Conservation (phyloP, 2,113 vertebrate species). For the Jaculus jaculus region DNA sequence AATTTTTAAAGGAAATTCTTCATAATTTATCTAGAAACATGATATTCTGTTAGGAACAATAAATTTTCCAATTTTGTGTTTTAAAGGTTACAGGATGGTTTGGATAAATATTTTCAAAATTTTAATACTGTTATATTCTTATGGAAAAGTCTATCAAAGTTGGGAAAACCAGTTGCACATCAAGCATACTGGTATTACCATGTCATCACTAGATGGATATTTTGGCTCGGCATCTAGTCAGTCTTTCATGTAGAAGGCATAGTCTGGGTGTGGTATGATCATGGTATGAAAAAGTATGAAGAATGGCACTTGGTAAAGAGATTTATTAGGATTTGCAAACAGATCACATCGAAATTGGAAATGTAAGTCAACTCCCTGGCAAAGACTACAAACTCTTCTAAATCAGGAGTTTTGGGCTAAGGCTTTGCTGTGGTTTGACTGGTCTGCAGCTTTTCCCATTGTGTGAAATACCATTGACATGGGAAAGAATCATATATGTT, state of each 20-base stretch:
- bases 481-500: not conserved
- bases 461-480: conserved; percentile 23
- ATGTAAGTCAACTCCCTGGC: not conserved
- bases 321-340: conserved; percentile 43
- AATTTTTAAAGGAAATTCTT: conserved; percentile 31
- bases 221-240: not conserved
- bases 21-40: conserved; percentile 28
- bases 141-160: conserved; percentile 52
- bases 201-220: conserved; percentile 33
- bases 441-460: not conserved
- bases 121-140: conserved; percentile 36
- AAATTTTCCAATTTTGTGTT: conserved; percentile 20
- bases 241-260: conserved; percentile 18
- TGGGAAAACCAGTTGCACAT: conserved; percentile 48
- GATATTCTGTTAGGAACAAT: conserved; percentile 15
- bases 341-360: conserved; percentile 54
- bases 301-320: conserved; percentile 40
- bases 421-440: not conserved
- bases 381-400: conserved; percentile 34
- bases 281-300: conserved; percentile 34
- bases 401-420: conserved; percentile 5
- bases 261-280: not conserved
- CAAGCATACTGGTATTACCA: conserved; percentile 33
- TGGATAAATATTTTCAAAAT: conserved; percentile 71
- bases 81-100: conserved; percentile 42